These are phyloP conservation scores for Crossocerus cetratus DNA, from an alignment of 2,888 invertebrate genomes.

Conservation along the genomic window DNA sequence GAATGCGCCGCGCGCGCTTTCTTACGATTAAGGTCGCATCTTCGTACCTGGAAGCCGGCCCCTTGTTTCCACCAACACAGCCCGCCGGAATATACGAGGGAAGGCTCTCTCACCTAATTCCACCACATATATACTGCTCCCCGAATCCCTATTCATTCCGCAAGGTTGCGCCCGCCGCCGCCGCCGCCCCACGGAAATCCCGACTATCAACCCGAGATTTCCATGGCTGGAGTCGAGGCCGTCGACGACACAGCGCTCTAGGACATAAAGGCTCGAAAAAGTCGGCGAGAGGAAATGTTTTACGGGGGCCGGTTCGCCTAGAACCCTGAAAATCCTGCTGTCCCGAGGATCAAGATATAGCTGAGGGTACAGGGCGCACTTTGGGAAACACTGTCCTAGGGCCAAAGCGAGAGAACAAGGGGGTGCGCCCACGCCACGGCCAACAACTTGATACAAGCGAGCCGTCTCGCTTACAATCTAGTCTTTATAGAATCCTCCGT, in stretches of 20 bases:
- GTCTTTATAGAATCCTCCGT: conserved; percentile 62
- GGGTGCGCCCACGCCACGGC: conserved; percentile 57
- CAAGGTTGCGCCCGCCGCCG: not conserved
- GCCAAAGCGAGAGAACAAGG: conserved; percentile 48
- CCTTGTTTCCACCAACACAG: not conserved
- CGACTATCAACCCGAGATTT: not conserved
- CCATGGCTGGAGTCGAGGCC: not conserved
- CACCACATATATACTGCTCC: conserved; percentile 20
- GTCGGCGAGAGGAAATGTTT: not conserved
- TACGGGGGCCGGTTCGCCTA: conserved; percentile 12
- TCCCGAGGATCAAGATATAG: conserved; percentile 27
- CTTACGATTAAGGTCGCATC: conserved; percentile 30
- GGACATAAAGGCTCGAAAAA: not conserved
- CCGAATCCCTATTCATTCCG: conserved; percentile 11
- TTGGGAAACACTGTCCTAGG: conserved; percentile 59
- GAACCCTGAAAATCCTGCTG: conserved; percentile 23
- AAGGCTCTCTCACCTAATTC: conserved; percentile 3
- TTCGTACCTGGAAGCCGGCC: not conserved
- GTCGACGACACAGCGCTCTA: not conserved
- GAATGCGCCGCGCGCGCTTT: conserved; percentile 23
- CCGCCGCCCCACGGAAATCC: no score
- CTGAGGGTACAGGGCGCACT: conserved; percentile 23
- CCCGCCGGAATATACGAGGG: conserved; percentile 1
- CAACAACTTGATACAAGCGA: conserved; percentile 67
- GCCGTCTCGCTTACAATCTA: conserved; percentile 67